Base-by-base conservation (phyloP, 2,797 vertebrate genomes). In the Saxicola maurus region DNA sequence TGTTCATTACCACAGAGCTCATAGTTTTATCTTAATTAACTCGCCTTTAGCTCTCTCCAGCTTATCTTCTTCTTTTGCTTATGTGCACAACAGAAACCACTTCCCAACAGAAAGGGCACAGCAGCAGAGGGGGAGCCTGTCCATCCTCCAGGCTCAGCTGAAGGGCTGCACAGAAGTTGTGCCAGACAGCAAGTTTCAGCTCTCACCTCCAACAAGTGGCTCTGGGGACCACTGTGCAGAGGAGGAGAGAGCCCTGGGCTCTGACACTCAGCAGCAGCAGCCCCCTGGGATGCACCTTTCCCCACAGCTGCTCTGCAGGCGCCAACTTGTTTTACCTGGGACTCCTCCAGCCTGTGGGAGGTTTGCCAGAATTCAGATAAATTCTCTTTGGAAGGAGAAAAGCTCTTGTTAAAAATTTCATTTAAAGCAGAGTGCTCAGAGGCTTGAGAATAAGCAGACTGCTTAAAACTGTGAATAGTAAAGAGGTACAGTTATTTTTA, bases 401-500 rank as follows among this genome's bases (percentile, higher is more conserved):
- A 78, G 14, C 66, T 72, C 17, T 55, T 77, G 46, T 60, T 2
- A 5, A 40, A 66, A 48, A 35, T 17, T 45, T 76, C 33, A 23
- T 60, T 85, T 88, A 84, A 89, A 90, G 49, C 14, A 33, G 86
- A 91, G 53, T 17, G 10, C 38, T 89, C 60, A n/a, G n/a, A 66
- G 37, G 45, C 48, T 82, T 76, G 56, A 94, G 64, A 88, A 55
- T 52, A 73, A 82, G 75, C 88, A 91, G 64, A n/a, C 13, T 8
- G 83, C 62, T 89, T 78, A 65, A 68, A 90, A 74, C 38, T 61
- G 61, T 62, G 62, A 85, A 92, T 27, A 40, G 43, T 46, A 42
- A 75, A 52, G 88, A 90, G 66, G 83, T 76, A 69, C 0, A 0
- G 84, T 64, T 94, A 90, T 94, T 94, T 94, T 93, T 93, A 94